phyloP scores from a whole-genome alignment of 2,113 vertebrate genomes.

The Tragelaphus strepsiceros region DNA sequence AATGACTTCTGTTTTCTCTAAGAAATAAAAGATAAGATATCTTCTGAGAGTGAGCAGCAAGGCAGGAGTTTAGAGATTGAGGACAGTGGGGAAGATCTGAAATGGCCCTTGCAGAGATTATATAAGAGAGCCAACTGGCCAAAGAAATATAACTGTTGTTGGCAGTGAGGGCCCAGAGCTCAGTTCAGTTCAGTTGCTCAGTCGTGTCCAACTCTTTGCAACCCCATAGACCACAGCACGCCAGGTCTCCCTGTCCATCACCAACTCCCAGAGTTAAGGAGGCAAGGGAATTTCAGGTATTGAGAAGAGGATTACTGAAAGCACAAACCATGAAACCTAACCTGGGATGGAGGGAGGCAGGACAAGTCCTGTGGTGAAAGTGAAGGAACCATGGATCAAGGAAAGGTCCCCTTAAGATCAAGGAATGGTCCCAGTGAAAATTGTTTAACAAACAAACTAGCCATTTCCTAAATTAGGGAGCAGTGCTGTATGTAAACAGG shows the following conservation, averaged over 20 bases:
- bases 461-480: slow-evolving; percentile 3
- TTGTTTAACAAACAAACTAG: not conserved
- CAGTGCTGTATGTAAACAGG: not conserved
- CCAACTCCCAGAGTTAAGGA: not conserved
- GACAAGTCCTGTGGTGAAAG: not conserved
- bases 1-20: not conserved
- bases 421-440: not conserved
- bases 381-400: not conserved
- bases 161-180: not conserved
- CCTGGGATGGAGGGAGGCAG: not conserved
- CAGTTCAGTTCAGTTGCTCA: not conserved
- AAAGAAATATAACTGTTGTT: not conserved
- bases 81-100: not conserved
- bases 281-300: not conserved
- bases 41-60: not conserved
- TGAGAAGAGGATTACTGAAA: not conserved
- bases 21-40: not conserved
- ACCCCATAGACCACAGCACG: not conserved
- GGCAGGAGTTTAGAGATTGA: not conserved
- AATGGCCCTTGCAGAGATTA: not conserved
- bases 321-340: not conserved
- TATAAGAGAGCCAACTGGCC: not conserved
- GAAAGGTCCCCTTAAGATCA: not conserved
- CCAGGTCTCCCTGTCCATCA: not conserved
- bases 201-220: not conserved